phyloP scores from a whole-genome alignment of 2,113 vertebrate genomes.

The Campylomormyrus tamandua region DNA sequence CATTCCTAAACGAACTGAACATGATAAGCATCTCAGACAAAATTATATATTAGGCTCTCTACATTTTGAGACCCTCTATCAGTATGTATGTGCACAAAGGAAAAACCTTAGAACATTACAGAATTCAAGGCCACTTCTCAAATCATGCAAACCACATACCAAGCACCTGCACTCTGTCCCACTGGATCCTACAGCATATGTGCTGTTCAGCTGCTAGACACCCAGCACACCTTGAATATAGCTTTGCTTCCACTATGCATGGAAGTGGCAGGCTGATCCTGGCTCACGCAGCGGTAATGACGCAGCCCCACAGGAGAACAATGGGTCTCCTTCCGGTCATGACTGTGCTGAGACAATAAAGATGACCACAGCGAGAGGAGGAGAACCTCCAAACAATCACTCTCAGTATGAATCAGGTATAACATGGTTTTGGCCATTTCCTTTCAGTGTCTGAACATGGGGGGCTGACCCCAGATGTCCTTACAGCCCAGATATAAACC shows the following conservation, averaged over 20 bases:
- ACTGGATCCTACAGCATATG: background rate
- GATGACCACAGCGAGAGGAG: constrained; percentile 10
- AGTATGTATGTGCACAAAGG: background rate
- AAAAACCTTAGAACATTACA: background rate
- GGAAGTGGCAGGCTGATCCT: background rate
- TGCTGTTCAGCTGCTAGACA: background rate
- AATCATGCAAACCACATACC: background rate
- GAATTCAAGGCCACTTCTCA: background rate
- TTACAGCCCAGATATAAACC: background rate
- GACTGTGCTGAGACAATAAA: constrained; percentile 30
- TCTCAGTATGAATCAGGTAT: background rate
- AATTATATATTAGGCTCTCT: background rate
- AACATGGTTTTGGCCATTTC: background rate
- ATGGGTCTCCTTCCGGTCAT: constrained; percentile 56
- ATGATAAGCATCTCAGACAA: no score
- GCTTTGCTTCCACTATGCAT: background rate
- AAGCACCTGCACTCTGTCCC: background rate
- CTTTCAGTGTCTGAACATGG: background rate
- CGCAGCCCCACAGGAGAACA: constrained; percentile 42
- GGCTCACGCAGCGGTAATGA: constrained; percentile 16
- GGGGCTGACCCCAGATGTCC: background rate
- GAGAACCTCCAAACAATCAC: background rate
- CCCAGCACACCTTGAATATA: background rate
- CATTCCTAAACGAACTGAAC: no score
- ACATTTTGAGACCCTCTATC: background rate